Evolutionary conservation across 1,140 invertebrate species (phyloP), one percentile per base, ranked within the genome.

Genomic region (Wasmannia auropunctata): DNA sequence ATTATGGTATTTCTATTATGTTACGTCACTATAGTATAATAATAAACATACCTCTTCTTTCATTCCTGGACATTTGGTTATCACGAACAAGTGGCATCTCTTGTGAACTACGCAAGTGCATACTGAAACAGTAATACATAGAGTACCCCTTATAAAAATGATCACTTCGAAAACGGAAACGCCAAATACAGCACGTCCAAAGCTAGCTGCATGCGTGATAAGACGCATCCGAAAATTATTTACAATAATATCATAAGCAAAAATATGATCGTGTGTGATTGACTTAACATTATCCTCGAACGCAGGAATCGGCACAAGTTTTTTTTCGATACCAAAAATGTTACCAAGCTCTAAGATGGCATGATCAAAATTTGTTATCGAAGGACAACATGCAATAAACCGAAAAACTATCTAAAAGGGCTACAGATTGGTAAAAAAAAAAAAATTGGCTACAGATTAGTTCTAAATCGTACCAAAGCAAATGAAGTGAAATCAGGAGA

Each of bases 101-200:
- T 99, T 99, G 96, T 99, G 99, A 90, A 99, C 98, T 91, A 99
- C 99, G 95, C 98, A 99, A 51, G 99, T 99, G 95, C 99, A 99
- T 91, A 99, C 99, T 98, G 96, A 91, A 97, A 96, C 95, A 92
- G 81, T 90, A 84, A 72, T 54, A 88, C 19, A 46, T 86, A 49
- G 60, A 56, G 69, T 74, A 37, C 37, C 54, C 25, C 75, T 81
- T 84, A 7, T 60, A 69, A 58, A 79, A 70, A 87, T 74, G 70
- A n/a, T 81, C 6, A 46, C 4, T 58, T 76, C 25, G 7, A 10
- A 63, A 46, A 70, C 37, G 16, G 54, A 60, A 37, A 85, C 69
- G 40, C 49, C 83, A 76, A 88, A 86, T 92, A 90, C 28, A 58
- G 90, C 90, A 91, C 70, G 69, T 90, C 86, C 86, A 84, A 92